Evolutionary conservation across 2,888 invertebrate species (phyloP).

Genomic region (Dicranocentrus wangi): DNA sequence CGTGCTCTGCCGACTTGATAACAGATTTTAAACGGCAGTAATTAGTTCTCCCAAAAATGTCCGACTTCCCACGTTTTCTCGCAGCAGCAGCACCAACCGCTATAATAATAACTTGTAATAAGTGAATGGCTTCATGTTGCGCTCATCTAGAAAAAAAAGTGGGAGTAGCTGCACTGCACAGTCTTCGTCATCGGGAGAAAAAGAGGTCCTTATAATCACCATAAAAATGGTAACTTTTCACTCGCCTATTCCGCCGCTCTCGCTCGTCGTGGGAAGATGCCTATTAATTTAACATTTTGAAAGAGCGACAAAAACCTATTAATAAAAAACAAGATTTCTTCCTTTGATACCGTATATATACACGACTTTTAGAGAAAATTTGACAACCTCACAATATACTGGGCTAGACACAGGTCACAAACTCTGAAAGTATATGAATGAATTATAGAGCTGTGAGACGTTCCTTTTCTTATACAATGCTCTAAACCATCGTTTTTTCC

Average conservation of each 20-base stretch:
- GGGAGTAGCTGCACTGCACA: background rate
- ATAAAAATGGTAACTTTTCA: slow-evolving; percentile 28
- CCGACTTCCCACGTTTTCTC: slow-evolving; percentile 48
- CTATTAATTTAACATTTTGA: slow-evolving; percentile 10
- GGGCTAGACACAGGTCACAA: no score
- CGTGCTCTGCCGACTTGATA: slow-evolving; percentile 39
- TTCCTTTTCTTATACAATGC: no score
- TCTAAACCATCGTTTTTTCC: no score
- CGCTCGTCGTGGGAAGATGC: slow-evolving; percentile 31
- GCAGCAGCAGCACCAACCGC: slow-evolving; percentile 2
- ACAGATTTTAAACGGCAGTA: slow-evolving; percentile 47
- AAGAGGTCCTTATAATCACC: slow-evolving; percentile 14
- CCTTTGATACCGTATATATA: background rate
- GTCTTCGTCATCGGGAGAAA: no score
- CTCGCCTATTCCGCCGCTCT: slow-evolving; percentile 19
- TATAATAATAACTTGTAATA: background rate
- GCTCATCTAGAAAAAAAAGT: background rate
- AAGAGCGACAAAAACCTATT: background rate
- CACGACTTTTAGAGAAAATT: no score
- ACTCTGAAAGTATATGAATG: no score
- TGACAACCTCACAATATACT: no score
- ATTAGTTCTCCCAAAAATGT: slow-evolving; percentile 58
- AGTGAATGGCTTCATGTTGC: background rate
- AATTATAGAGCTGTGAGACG: no score
- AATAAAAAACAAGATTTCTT: background rate